A percentile compares a stretch with the other conserved stretches of the same genome.
Evolutionary conservation across 2,797 vertebrate species (phyloP).

Genomic region (Eulemur mongoz): DNA sequence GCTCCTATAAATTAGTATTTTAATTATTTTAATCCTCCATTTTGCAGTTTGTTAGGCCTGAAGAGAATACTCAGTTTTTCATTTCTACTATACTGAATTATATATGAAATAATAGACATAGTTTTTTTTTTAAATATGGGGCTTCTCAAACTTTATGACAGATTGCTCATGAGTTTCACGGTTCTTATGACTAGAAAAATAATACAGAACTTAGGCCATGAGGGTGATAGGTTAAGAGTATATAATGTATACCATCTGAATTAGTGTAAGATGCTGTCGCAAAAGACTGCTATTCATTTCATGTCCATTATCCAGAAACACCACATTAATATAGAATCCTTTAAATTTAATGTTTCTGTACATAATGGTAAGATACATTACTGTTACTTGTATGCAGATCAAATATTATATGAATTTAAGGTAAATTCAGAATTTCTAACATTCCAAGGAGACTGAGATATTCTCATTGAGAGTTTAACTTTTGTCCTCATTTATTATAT

Average conservation of each 20-base stretch:
- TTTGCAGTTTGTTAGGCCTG: conserved; percentile 9
- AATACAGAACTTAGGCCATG: background rate
- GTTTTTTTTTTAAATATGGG: background rate
- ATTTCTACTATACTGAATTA: background rate
- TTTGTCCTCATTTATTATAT: background rate
- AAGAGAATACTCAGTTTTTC: background rate
- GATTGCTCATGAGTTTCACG: background rate
- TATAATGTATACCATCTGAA: background rate
- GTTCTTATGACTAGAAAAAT: background rate
- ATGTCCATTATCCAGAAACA: background rate
- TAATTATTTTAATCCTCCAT: background rate
- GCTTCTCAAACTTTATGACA: background rate
- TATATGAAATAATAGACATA: background rate
- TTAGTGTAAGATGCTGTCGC: background rate
- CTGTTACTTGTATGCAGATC: conserved; percentile 43
- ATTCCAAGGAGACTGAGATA: background rate
- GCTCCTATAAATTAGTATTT: background rate
- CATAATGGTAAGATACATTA: conserved; percentile 53
- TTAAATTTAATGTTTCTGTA: background rate
- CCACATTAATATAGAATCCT: background rate
- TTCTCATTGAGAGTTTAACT: background rate
- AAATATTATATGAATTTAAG: conserved; percentile 51
- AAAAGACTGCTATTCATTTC: background rate
- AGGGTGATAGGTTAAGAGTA: background rate
- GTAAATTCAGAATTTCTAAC: background rate